These are phyloP conservation scores for Aldabrachelys gigantea DNA, from an alignment of 2,113 vertebrate genomes.

Conservation along the genomic window DNA sequence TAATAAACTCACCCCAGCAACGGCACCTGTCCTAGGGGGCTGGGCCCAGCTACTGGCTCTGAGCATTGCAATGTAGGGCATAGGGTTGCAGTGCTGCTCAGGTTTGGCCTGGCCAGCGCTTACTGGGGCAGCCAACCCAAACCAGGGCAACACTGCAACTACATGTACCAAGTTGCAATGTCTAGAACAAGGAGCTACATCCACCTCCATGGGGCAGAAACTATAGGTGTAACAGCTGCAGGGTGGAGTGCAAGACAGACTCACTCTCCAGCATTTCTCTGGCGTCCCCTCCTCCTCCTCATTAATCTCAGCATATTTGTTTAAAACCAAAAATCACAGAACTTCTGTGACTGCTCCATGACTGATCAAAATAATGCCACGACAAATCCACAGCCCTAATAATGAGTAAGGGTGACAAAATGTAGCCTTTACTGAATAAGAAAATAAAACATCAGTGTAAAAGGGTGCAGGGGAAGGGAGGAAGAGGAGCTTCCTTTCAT, in stretches of 20 bases:
- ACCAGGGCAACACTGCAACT: too few relatives aligned
- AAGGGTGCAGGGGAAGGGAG: too few relatives aligned
- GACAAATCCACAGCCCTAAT: background rate
- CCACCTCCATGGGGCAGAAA: background rate
- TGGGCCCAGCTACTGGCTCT: background rate
- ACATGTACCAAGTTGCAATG: background rate
- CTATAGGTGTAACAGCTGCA: background rate
- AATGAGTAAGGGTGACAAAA: background rate
- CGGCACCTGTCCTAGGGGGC: background rate
- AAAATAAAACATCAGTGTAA: background rate
- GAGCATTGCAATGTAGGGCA: background rate
- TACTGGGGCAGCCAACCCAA: too few relatives aligned
- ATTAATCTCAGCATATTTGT: background rate
- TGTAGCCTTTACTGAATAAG: background rate
- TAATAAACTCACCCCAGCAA: background rate
- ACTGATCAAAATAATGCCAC: background rate
- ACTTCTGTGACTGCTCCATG: background rate
- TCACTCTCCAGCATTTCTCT: background rate
- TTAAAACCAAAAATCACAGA: background rate
- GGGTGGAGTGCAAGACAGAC: background rate
- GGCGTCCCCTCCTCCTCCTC: too few relatives aligned
- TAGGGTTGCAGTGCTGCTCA: background rate
- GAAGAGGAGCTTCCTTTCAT: too few relatives aligned
- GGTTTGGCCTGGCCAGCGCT: background rate
- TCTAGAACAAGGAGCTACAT: too few relatives aligned